A percentile compares a stretch with the other conserved stretches of the same genome.
These are phyloP conservation scores for Trialeurodes vaporariorum DNA, from an alignment of 1,140 invertebrate genomes.

Conservation along the genomic window DNA sequence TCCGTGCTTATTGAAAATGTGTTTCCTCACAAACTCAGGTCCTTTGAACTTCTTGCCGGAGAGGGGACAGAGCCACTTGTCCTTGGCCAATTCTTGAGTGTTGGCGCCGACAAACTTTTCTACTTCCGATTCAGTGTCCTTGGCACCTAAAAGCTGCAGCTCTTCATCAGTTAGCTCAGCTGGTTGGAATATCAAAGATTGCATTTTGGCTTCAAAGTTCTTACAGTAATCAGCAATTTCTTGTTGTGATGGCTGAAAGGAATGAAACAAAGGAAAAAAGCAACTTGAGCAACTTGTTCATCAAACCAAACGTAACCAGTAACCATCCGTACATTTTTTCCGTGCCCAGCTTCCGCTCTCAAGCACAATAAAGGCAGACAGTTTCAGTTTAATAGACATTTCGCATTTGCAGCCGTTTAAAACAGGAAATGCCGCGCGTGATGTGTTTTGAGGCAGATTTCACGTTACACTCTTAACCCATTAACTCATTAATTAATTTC, in stretches of 20 bases:
- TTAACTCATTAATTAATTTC: no score
- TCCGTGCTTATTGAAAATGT: conserved; percentile 93
- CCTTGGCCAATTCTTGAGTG: conserved; percentile 88
- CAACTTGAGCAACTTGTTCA: no score
- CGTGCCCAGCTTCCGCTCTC: no score
- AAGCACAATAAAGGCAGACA: no score
- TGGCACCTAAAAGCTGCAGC: conserved; percentile 70
- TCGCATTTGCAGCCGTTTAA: no score
- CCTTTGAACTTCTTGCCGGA: conserved; percentile 99
- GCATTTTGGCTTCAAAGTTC: conserved; percentile 75
- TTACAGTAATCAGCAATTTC: conserved; percentile 67
- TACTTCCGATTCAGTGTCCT: conserved; percentile 76
- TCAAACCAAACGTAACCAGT: no score
- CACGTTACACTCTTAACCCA: no score
- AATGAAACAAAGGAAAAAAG: no score
- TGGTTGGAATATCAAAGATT: conserved; percentile 64
- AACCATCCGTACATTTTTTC: no score
- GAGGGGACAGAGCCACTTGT: conserved; percentile 97
- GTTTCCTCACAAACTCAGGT: conserved; percentile 96
- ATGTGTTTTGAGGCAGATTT: no score
- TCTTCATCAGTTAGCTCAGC: conserved; percentile 65
- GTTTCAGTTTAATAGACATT: no score
- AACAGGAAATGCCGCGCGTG: no score
- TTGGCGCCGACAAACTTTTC: conserved; percentile 91
- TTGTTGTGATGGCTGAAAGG: conserved; percentile 44